Evolutionary conservation across 35 echinoderm and acorn worm species (phyloP).

Genomic region (Nesometra sesokonis): DNA sequence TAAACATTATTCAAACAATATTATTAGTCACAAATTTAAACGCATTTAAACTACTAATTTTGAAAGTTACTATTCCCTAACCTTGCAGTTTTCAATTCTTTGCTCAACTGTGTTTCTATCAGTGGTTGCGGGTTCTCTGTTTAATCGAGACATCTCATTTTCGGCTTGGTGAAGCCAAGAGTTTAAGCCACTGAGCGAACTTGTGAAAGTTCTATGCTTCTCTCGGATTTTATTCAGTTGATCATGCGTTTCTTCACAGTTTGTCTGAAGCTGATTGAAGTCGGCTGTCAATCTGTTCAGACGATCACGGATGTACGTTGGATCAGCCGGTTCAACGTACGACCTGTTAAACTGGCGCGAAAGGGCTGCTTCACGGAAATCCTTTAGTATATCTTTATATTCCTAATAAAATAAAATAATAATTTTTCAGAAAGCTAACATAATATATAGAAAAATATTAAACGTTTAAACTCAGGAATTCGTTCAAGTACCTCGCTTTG

Average conservation of each 20-base stretch:
- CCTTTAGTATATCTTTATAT: not conserved
- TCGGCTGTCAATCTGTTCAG: not conserved
- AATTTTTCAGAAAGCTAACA: too few relatives aligned
- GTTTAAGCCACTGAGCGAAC: not conserved
- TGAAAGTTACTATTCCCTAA: too few relatives aligned
- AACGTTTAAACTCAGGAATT: too few relatives aligned
- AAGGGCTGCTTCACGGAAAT: not conserved
- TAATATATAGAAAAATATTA: too few relatives aligned
- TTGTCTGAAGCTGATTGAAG: not conserved
- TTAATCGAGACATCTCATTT: not conserved
- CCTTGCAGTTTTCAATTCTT: not conserved
- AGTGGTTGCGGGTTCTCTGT: not conserved
- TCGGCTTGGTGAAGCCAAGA: not conserved
- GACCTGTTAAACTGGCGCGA: not conserved
- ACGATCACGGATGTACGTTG: not conserved
- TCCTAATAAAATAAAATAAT: not conserved
- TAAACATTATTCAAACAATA: too few relatives aligned
- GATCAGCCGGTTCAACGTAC: not conserved
- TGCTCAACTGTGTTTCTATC: not conserved
- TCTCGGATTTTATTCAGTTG: not conserved
- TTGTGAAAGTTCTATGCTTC: not conserved
- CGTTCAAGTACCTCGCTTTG: too few relatives aligned
- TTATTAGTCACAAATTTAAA: too few relatives aligned
- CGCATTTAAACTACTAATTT: too few relatives aligned
- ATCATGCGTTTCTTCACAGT: not conserved